Conservation (phyloP, 2,888 invertebrate genomes). For the Phortica okadai region DNA sequence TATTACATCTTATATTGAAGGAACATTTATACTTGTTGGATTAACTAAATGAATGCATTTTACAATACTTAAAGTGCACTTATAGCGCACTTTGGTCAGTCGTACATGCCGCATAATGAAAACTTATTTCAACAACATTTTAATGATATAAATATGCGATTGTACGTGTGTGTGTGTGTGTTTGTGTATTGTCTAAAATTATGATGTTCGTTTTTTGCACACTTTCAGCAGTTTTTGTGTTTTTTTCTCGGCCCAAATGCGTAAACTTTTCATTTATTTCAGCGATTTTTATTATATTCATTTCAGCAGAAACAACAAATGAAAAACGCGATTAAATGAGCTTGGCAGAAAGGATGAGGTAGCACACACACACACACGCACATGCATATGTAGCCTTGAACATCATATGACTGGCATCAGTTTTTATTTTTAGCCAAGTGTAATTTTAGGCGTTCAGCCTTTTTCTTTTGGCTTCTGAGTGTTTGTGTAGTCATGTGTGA, state of each 20-base stretch:
- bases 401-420: slow-evolving; percentile 12
- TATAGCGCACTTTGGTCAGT: neutral
- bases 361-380: neutral
- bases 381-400: neutral
- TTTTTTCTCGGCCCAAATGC: slow-evolving; percentile 47
- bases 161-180: neutral
- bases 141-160: neutral
- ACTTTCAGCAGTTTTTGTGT: slow-evolving; percentile 59
- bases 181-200: neutral
- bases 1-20: too few species aligned
- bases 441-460: slow-evolving; percentile 45
- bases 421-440: slow-evolving; percentile 20
- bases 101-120: neutral
- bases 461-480: slow-evolving; percentile 41
- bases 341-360: neutral
- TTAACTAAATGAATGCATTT: too few species aligned
- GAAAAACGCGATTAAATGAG: slow-evolving; percentile 44
- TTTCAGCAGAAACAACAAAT: slow-evolving; percentile 42
- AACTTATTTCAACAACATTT: neutral
- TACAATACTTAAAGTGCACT: too few species aligned
- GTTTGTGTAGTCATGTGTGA: neutral
- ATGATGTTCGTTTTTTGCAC: slow-evolving; percentile 59
- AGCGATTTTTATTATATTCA: neutral
- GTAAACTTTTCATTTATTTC: slow-evolving; percentile 55
- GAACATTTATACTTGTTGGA: too few species aligned